Base-by-base conservation (phyloP, 1,140 invertebrate genomes). In the Danaus melanippus region DNA sequence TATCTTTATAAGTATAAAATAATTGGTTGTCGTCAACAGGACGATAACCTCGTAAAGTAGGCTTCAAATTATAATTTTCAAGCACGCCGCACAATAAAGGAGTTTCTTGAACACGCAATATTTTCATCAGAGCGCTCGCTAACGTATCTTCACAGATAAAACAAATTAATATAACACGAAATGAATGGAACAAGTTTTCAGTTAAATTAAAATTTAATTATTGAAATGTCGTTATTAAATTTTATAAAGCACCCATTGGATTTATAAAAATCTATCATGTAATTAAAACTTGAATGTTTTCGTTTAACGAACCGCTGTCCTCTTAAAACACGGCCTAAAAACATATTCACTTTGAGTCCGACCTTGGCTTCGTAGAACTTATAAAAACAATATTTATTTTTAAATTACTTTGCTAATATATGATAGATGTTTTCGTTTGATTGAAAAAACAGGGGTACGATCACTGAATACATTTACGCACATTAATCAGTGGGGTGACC, bases 11-110 rank as follows among this genome's bases (percentile, higher is more conserved):
- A 32, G 21, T 32, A 32, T 32, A 32, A 32, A 32, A 32, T 32
- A 32, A 32, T 32, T 32, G 21, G 21, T 32, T 32, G 12, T 62
- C 48, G 42, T 61, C 50, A 62, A 48, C 57, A 60, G 65, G 67
- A 67, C 60, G 62, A 62, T 66, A 55, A 57, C 61, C 61, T 62
- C 46, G 50, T 42, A 49, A 56, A 49, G 32, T 56, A 53, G 48
- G 48, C 48, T 54, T 46, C 47, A 53, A 53, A 45, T 54, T 54
- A 40, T 43, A 39, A 54, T 55, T 60, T 55, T 60, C 39, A 46
- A 39, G 44, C 12, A 42, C 51, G 47, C 17, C 50, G 47, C 42
- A 48, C 53, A 60, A 55, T 48, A 51, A 60, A 60, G 40, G 42
- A 55, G 41, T 50, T 49, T 55, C 53, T 43, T 53, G 41, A 52